phyloP scores from a whole-genome alignment of 2,797 vertebrate species.

The Urophycis tenuis region DNA sequence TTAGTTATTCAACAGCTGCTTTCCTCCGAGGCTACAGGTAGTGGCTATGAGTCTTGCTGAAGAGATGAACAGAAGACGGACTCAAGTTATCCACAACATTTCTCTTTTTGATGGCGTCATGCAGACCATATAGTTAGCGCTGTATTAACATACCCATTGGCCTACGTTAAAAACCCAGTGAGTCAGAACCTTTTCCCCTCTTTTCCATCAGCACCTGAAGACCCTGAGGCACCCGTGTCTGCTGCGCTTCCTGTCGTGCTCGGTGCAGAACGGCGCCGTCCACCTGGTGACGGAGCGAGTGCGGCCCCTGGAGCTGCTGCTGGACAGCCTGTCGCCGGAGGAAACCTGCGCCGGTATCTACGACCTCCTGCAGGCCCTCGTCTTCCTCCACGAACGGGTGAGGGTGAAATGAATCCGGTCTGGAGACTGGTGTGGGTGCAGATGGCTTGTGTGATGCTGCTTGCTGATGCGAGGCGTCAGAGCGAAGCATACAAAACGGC shows the following conservation, averaged over 20 bases:
- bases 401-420: conserved; percentile 32
- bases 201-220: conserved; percentile 84
- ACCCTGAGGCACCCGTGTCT: conserved; percentile 93
- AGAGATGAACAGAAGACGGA: background rate
- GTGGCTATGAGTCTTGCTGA: background rate
- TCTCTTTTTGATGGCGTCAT: background rate
- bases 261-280: conserved; percentile 84
- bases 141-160: background rate
- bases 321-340: conserved; percentile 79
- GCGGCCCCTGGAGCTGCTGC: conserved; percentile 79
- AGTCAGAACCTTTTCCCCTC: background rate
- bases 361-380: conserved; percentile 85
- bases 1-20: background rate
- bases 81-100: background rate
- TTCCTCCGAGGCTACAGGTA: background rate
- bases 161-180: background rate
- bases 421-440: background rate
- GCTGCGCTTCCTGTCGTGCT: conserved; percentile 91
- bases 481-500: no score
- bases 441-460: background rate
- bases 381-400: conserved; percentile 94
- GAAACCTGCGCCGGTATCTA: conserved; percentile 93
- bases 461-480: background rate
- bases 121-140: background rate
- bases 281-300: conserved; percentile 92